A percentile compares a stretch with the other conserved stretches of the same genome.
Conservation (phyloP, 2,113 vertebrate species). For the Cyanoramphus novaezelandiae region DNA sequence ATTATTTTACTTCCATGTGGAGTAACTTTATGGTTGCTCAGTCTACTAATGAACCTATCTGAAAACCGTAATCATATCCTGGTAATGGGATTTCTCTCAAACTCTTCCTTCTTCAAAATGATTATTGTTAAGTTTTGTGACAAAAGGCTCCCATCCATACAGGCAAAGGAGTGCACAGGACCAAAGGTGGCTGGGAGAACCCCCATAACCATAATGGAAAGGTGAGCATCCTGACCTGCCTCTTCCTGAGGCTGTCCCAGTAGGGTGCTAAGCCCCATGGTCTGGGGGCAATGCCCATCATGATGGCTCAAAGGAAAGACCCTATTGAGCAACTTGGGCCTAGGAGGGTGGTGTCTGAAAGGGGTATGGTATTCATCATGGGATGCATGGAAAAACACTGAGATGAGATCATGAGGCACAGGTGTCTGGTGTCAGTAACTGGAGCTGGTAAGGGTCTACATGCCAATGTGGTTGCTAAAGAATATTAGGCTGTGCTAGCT, state of each 20-base stretch:
- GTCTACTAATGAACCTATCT: not conserved
- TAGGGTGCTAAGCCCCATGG: not conserved
- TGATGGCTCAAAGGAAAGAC: accelerated
- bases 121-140: not conserved
- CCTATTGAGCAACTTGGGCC: not conserved
- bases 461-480: not conserved
- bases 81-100: not conserved
- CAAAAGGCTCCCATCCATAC: not conserved
- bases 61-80: not conserved
- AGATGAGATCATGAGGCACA: not conserved
- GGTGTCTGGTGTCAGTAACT: not conserved
- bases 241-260: not conserved
- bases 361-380: accelerated
- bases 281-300: not conserved
- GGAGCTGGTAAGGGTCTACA: not conserved
- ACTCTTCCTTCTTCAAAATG: not conserved
- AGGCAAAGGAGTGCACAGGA: not conserved
- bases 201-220: not conserved
- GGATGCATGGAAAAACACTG: not conserved
- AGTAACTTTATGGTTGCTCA: not conserved
- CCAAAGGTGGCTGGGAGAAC: not conserved
- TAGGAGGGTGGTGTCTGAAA: not conserved
- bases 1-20: not conserved
- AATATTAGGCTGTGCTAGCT: not conserved
- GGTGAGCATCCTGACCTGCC: not conserved